Evolutionary conservation across 2,888 invertebrate species (phyloP), one percentile per base, ranked within the genome.

Genomic region (Lymantria dispar): DNA sequence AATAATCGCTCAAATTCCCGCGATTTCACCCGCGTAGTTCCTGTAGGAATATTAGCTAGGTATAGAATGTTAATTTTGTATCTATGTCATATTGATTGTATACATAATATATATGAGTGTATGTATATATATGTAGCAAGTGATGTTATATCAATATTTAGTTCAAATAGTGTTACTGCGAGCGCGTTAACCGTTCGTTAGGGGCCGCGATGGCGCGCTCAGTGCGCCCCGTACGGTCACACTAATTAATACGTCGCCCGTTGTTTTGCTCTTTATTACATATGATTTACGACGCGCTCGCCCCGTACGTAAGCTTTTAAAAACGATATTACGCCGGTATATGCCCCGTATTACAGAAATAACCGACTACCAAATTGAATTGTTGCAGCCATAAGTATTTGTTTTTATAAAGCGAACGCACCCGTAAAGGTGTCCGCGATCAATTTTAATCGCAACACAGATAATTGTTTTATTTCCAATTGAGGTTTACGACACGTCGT

Each of bases 251-350:
- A 82, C 80, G 78, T 78, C 77, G 74, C 44, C 13, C 76, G 80
- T 76, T 80, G 79, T 78, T 81, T 80, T 78, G 76, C 78, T 82
- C 83, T 84, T 82, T 86, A 85, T 84, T 85, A 83, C 78, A 78
- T 78, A 75, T 84, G 82, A 85, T 85, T 82, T 84, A 85, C 78
- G 75, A 67, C 68, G 45, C 54, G 48, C 64, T 65, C 71, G 72
- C 72, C 72, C 67, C 66, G 56, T 70, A 60, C 22, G 22, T 22
- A 22, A 61, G 77, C 76, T 75, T 81, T 84, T 81, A 80, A 85
- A 85, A 85, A 83, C 74, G 78, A 76, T 82, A 82, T 84, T 78
- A 78, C 82, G 70, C 74, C 67, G 70, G 69, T 74, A 73, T 47
- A 54, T 50, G 48, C 38, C 48, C n/a, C 54, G 50, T 50, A 54